A percentile compares a stretch with the other conserved stretches of the same genome.
These are phyloP conservation scores for Vultur gryphus DNA, from an alignment of 2,797 vertebrate genomes.

Conservation along the genomic window DNA sequence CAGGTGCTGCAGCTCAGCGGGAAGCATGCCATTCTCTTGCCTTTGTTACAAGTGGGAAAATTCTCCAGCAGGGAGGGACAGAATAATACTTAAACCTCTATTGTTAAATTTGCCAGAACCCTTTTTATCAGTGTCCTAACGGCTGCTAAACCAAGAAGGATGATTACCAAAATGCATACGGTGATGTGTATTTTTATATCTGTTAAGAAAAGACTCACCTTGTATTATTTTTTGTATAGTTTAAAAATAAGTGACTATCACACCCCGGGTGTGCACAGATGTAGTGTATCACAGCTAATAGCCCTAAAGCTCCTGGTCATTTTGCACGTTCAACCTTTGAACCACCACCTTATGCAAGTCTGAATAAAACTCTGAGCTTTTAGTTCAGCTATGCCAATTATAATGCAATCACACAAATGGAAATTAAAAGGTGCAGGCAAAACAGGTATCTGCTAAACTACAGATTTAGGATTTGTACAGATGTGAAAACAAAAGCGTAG, in stretches of 20 bases:
- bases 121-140: neutral
- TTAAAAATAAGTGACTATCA: neutral
- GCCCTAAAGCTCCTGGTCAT: neutral
- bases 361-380: neutral
- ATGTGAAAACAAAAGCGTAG: fast-evolving
- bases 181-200: neutral
- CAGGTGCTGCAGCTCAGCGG: neutral
- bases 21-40: neutral
- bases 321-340: too few relatives aligned
- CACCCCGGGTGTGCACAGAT: too few relatives aligned
- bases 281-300: fast-evolving
- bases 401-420: neutral
- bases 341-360: neutral
- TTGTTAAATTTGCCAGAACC: neutral
- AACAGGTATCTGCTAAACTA: neutral
- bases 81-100: neutral
- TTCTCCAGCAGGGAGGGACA: neutral
- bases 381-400: too few relatives aligned
- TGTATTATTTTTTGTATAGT: neutral
- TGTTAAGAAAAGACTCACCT: neutral
- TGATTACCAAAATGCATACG: neutral
- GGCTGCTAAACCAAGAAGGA: neutral
- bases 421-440: neutral
- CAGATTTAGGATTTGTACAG: neutral
- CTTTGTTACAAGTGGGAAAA: neutral